Base-by-base conservation (phyloP, 1,140 invertebrate species). In the Gryon sp. region DNA sequence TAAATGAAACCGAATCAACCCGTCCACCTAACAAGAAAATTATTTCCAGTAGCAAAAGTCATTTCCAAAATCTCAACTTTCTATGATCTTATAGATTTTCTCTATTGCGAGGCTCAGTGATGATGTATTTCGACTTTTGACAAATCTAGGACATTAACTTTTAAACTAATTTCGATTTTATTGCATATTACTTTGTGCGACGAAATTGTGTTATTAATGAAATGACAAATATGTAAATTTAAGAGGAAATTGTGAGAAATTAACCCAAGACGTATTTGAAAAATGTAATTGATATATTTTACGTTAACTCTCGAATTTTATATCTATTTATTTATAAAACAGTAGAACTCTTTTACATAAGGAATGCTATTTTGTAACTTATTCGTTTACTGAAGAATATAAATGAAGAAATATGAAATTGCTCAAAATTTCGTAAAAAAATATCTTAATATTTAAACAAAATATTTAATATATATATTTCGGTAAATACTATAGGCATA, bases 401-500 rank as follows among this genome's bases (percentile, higher is more conserved):
- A 16, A 24, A 48, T 36, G 12, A 8, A 28, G 38, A 22, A 20
- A 34, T 48, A 32, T 32, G 11, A 57, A 30, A 24, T 63, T 75
- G 62, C 62, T 75, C 62, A 75, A 75, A 55, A 30, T 55, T 65
- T 60, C 38, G 41, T 65, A 32, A 43, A 36, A 26, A 45, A 12
- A 26, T 7, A 9, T 28, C n/a, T 7, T 28, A 28, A 28, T 7
- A 9, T n/a, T 28, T n/a, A 28, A 9, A 28, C 1, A 9, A 28
- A 28, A 57, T 46, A 57, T 57, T 41, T 57, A 59, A 57, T 57
- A 73, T 74, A 65, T 74, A 65, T 74, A 74, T 66, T 75, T 66
- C 41, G 62, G 60, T 45, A 63, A 57, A 18, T 24, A 57, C 30
- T n/a, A 40, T 0, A 32, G 15, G 9, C 60, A 43, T 75, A 65